Base-by-base conservation (phyloP, 1,140 invertebrate genomes). In the Zaprionus ghesquierei region DNA sequence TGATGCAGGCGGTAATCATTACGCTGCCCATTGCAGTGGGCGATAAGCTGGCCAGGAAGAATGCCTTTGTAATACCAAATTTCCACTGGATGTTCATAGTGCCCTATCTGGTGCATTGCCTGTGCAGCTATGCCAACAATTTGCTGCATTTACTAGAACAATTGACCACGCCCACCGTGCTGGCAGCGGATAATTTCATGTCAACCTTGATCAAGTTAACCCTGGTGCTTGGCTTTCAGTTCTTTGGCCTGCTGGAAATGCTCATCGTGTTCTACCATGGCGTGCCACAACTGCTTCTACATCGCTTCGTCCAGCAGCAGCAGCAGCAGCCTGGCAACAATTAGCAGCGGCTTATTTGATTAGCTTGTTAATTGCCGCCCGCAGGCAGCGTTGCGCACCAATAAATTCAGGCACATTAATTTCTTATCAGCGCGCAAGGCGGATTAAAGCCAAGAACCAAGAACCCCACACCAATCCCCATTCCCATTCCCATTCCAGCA, bases 341-440 rank as follows among this genome's bases (percentile, higher is more conserved):
- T 77, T 87, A 69, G 49, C 23, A 29, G 61, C 29, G 73, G 82
- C 86, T 89, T 85, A 85, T 75, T 86, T 85, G 81, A 85, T 85
- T 85, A 85, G 77, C 53, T 13, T 38, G 81, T 78, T 85, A 85
- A 85, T 85, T 85, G 82, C 81, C 75, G 35, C 10, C 10, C 15
- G 46, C 33, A 59, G 53, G 31, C 59, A 71, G 68, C 59, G 44
- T 64, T 46, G 70, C 60, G 69, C 69, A 58, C 74, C 60, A 80
- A 86, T 86, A 85, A 81, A 85, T 86, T 82, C 59, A 51, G 33
- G 62, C 69, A 86, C 77, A 85, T 85, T 85, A 81, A 62, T 81
- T 74, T 60, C 81, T 85, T 85, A 85, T 85, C 81, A 86, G 81
- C 20, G 69, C 68, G 46, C 33, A 18, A 41, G 78, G 65, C 44